These are phyloP conservation scores for Trematomus bernacchii DNA, from an alignment of 2,797 vertebrate species.

Conservation along the genomic window DNA sequence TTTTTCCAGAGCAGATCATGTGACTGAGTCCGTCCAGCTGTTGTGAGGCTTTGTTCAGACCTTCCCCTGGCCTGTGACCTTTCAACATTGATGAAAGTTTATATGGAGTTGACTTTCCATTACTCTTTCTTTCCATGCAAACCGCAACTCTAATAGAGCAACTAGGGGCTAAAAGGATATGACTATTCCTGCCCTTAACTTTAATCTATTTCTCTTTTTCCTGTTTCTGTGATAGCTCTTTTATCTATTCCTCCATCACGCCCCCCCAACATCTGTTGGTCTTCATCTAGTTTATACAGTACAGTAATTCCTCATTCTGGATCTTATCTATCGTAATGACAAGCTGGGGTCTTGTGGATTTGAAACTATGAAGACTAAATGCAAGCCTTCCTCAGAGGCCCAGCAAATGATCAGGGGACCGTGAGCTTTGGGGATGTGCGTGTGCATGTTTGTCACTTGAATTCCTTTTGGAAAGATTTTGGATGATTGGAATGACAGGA, in stretches of 20 bases:
- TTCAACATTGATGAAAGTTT: slow-evolving; percentile 24
- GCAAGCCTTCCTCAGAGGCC: neutral
- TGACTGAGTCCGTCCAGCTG: slow-evolving; percentile 28
- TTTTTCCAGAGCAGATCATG: slow-evolving; percentile 6
- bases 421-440: too few relatives aligned
- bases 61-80: slow-evolving; percentile 11
- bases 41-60: slow-evolving; percentile 14
- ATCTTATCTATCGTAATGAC: slow-evolving; percentile 44
- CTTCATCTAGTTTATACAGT: slow-evolving; percentile 10
- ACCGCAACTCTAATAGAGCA: slow-evolving; percentile 6
- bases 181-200: neutral
- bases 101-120: slow-evolving; percentile 32
- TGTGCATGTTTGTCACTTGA: neutral
- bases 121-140: slow-evolving; percentile 20
- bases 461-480: too few relatives aligned
- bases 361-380: slow-evolving; percentile 37
- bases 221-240: slow-evolving; percentile 20
- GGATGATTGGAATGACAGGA: too few relatives aligned
- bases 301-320: slow-evolving; percentile 17
- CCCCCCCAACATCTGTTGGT: slow-evolving; percentile 29
- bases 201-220: slow-evolving; percentile 21
- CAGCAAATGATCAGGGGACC: neutral
- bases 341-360: slow-evolving; percentile 12
- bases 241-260: slow-evolving; percentile 4
- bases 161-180: neutral